Conservation (phyloP, 2,888 invertebrate genomes). For the Cantharis rustica region DNA sequence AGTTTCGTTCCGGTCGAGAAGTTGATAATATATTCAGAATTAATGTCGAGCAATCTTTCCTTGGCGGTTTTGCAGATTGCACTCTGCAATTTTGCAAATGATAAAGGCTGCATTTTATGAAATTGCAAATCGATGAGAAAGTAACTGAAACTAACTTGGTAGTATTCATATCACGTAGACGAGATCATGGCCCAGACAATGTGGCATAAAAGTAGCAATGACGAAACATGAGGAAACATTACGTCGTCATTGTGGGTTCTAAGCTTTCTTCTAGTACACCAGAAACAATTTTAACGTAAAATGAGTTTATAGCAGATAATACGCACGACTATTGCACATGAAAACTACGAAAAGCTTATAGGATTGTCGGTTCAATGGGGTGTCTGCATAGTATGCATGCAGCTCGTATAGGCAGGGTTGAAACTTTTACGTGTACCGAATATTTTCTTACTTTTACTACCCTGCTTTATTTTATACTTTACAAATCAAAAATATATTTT, state of each 20-base stretch:
- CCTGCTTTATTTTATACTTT: conserved; percentile 20
- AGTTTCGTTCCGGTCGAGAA: not conserved
- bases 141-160: not conserved
- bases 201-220: conserved; percentile 35
- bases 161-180: conserved; percentile 30
- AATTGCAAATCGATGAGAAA: not conserved
- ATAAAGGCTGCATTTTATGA: not conserved
- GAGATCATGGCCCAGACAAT: conserved; percentile 34
- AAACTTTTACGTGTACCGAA: conserved; percentile 47
- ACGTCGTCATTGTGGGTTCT: conserved; percentile 24
- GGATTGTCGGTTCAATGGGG: conserved; percentile 47
- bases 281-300: conserved; percentile 16
- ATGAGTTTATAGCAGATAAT: conserved; percentile 2
- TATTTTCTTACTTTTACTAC: conserved; percentile 20
- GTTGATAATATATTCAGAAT: not conserved
- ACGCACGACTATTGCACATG: conserved; percentile 16
- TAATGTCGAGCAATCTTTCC: not conserved
- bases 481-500: conserved; percentile 12
- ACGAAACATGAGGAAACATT: conserved; percentile 35
- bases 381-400: conserved; percentile 43
- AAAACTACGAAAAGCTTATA: conserved; percentile 40
- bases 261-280: conserved; percentile 22
- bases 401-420: conserved; percentile 36
- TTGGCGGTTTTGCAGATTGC: not conserved
- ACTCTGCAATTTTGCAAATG: not conserved